These are phyloP conservation scores for Tringa solitaria DNA, from an alignment of 2,113 vertebrate species.

Conservation along the genomic window DNA sequence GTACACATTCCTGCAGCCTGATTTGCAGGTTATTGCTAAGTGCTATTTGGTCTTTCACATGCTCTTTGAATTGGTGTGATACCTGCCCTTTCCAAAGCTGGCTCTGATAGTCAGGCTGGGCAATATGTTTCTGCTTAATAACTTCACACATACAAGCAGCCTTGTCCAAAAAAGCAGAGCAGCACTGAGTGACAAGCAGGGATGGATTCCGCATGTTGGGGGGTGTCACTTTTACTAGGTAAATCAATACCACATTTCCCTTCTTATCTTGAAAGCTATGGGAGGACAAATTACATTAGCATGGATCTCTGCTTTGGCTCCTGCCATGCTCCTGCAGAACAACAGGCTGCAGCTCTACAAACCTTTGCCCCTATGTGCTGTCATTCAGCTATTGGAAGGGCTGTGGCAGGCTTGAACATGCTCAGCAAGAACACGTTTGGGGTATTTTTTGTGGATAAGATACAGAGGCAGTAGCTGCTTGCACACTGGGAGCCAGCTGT, in stretches of 20 bases:
- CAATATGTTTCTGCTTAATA: constrained; percentile 26
- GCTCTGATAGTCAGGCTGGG: background rate
- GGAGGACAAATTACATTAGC: constrained; percentile 5
- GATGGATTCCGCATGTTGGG: constrained; percentile 10
- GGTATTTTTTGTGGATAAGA: background rate
- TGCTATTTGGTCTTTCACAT: background rate
- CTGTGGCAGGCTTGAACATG: background rate
- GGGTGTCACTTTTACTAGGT: constrained; percentile 1
- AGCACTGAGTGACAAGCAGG: background rate
- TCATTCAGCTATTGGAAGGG: background rate
- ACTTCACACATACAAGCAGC: background rate
- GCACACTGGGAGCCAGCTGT: background rate
- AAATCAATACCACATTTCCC: constrained; percentile 26
- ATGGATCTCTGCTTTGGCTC: background rate
- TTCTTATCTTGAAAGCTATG: constrained; percentile 27
- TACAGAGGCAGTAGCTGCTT: background rate
- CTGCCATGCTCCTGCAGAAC: background rate
- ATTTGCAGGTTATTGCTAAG: background rate
- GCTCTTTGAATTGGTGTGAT: background rate
- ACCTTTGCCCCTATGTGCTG: background rate
- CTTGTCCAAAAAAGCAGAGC: background rate
- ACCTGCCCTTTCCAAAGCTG: background rate
- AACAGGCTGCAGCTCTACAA: background rate
- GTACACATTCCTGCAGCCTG: background rate
- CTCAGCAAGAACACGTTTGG: background rate